Evolutionary conservation across 1,140 invertebrate species (phyloP).

Genomic region (Anastrepha obliqua): DNA sequence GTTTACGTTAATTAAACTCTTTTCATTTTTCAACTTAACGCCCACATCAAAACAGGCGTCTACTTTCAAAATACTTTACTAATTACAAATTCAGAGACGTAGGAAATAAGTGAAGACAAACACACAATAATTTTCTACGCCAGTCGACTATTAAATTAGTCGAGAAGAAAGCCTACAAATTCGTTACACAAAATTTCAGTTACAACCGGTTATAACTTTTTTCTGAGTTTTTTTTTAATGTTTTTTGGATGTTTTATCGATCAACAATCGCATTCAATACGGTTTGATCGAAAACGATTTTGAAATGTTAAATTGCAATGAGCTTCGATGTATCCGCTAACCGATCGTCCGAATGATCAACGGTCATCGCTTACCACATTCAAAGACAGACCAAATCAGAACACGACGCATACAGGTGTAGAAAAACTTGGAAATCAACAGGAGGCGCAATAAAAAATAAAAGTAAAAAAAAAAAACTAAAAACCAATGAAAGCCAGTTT

Average conservation of each 20-base stretch:
- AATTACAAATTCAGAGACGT: too few species aligned
- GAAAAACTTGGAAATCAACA: slow-evolving; percentile 40
- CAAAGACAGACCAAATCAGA: neutral
- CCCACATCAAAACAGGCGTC: too few species aligned
- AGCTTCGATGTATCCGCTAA: slow-evolving; percentile 21
- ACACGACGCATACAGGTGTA: slow-evolving; percentile 16
- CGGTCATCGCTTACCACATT: too few species aligned
- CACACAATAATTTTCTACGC: too few species aligned
- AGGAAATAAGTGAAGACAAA: too few species aligned
- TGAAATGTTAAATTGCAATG: slow-evolving; percentile 35
- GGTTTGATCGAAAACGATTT: slow-evolving; percentile 24
- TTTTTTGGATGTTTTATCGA: neutral
- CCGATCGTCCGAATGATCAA: neutral
- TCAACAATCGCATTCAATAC: slow-evolving; percentile 17
- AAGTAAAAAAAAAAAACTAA: neutral
- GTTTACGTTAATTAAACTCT: too few species aligned
- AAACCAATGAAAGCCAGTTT: neutral
- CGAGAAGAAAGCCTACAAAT: neutral
- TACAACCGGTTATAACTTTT: neutral
- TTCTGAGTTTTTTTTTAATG: neutral
- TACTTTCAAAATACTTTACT: too few species aligned
- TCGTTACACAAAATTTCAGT: neutral
- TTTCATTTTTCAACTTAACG: too few species aligned
- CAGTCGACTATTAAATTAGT: neutral
- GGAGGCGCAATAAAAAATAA: neutral